These are phyloP conservation scores for Strigamia maritima DNA, from an alignment of 2,888 invertebrate genomes.

Conservation along the genomic window DNA sequence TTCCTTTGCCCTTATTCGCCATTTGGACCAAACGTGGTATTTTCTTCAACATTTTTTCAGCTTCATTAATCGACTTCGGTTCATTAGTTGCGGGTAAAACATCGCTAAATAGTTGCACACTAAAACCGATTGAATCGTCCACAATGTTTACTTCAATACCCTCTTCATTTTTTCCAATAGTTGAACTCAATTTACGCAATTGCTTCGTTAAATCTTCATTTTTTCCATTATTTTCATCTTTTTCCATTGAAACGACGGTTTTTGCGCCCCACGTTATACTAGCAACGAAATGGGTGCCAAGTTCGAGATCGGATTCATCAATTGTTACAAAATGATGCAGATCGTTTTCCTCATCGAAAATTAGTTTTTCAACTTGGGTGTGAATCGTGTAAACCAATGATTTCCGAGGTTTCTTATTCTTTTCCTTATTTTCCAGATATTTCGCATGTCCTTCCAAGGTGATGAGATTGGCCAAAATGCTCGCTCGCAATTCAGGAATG, in stretches of 20 bases:
- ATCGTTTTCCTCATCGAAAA: background rate
- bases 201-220: background rate
- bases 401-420: background rate
- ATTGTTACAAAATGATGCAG: background rate
- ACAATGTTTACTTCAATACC: too few relatives aligned
- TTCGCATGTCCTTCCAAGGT: background rate
- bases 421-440: background rate
- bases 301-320: background rate
- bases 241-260: background rate
- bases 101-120: too few relatives aligned
- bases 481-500: background rate
- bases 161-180: background rate
- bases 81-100: too few relatives aligned
- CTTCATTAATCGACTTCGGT: too few relatives aligned
- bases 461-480: background rate
- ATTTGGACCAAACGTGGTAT: background rate
- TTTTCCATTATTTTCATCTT: background rate
- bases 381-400: background rate
- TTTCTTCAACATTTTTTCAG: background rate
- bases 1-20: slow-evolving; percentile 11
- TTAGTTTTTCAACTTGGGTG: background rate
- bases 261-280: background rate
- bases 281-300: background rate
- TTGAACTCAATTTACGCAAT: background rate
- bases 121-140: too few relatives aligned